Conservation (phyloP, 35 echinoderm and acorn worm species). For the Amphiura filiformis region DNA sequence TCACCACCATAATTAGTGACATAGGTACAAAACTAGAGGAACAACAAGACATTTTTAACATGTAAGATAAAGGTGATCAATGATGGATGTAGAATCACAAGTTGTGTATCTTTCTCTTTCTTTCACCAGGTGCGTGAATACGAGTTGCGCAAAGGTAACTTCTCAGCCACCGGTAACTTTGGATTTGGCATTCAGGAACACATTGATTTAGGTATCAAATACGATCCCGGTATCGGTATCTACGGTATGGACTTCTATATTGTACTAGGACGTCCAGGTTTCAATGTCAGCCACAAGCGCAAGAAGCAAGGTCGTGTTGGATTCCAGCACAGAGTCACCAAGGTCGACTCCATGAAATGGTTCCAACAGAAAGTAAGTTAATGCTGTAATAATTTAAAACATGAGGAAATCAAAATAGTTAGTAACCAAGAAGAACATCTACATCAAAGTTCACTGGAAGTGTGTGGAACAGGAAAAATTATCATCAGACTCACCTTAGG, state of each 20-base stretch:
- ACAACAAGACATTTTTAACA: no score
- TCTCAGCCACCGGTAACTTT: constrained; percentile 98
- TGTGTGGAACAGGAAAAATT: not conserved
- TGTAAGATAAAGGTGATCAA: no score
- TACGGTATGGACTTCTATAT: constrained; percentile 99
- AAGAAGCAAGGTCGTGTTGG: constrained; percentile 69
- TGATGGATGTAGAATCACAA: no score
- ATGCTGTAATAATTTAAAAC: not conserved
- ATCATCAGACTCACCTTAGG: not conserved
- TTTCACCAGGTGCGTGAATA: constrained; percentile 92
- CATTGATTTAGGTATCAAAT: constrained; percentile 99
- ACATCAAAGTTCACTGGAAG: not conserved
- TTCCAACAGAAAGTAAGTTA: constrained; percentile 95
- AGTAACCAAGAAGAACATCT: not conserved
- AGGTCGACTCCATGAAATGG: constrained; percentile 98
- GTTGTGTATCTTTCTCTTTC: no score
- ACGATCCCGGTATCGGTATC: constrained; percentile 97
- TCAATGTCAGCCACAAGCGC: constrained; percentile 83
- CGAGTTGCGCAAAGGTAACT: constrained; percentile 97
- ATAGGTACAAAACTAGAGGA: constrained; percentile 65
- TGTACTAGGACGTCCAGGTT: constrained; percentile 87
- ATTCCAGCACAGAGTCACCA: constrained; percentile 67
- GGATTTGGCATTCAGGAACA: constrained; percentile 99
- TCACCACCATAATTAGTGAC: constrained; percentile 27
- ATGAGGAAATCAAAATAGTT: not conserved